Base-by-base conservation (phyloP, 1,140 invertebrate genomes). In the Aleiodes sp. region DNA sequence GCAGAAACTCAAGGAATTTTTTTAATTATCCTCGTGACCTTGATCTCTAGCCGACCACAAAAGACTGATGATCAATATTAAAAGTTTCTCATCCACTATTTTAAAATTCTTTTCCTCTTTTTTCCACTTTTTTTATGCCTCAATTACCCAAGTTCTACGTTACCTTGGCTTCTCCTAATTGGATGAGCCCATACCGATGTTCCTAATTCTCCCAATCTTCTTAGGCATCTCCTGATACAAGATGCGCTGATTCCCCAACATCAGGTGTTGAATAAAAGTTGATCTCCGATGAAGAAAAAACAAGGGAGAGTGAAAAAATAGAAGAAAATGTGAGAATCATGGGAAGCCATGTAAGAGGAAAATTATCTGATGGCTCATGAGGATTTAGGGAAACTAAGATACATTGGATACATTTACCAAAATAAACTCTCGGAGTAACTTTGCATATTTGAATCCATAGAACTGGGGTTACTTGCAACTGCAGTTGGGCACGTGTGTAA, bases 121-220 rank as follows among this genome's bases (percentile, higher is more conserved):
- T 46, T 24, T 52, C 4, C 46, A 16, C n/a, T n/a, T n/a, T 21
- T 28, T 9, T 35, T 35, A 24, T 64, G 28, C 26, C 56, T 60
- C 56, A 57, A 52, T 52, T 61, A 61, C 33, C 14, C 26, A 43
- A 64, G 37, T 29, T 64, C 39, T 37, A 41, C 35, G 43, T 35
- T 70, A 65, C 46, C 39, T 62, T 66, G 70, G 82, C 76, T 83
- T 83, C 82, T 52, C 71, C 68, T 83, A 80, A 82, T 83, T 82
- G 81, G 82, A 83, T 83, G 82, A 83, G 72, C 73, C 81, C 81
- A 68, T 82, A 83, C 57, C 69, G 68, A 56, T 78, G 76, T 71
- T 33, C 64, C 73, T 74, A 82, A 81, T 82, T 78, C 75, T 75
- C 1, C 14, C 76, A 79, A 80, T 81, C 79, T 74, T 70, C 73